Base-by-base conservation (phyloP, 2,888 invertebrate genomes). In the Cephus pulcher region DNA sequence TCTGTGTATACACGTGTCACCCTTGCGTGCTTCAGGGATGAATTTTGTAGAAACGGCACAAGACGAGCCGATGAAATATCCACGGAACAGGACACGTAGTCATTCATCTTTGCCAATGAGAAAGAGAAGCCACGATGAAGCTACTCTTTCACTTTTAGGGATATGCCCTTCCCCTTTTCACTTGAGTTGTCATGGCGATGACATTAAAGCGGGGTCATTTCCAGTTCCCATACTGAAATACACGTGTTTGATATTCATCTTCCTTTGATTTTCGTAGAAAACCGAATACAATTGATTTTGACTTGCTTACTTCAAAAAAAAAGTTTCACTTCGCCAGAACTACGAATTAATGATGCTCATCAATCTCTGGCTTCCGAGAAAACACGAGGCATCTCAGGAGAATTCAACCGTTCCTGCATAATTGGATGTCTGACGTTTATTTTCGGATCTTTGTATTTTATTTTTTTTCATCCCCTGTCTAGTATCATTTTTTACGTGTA, bases 161-260 rank as follows among this genome's bases (percentile, higher is more conserved):
- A 23, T 40, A 56, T 15, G 40, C 40, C 23, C 9, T 56, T 1
- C 0, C 2, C 56, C 23, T 56, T 56, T 23, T 23, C 6, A 23
- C 12, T 40, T 40, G 32, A 32, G 32, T 74, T 32, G 34, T 15
- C 34, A 75, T 40, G n/a, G 40, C 11, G 37, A 75, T 40, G 40
- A 76, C 40, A 35, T 40, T 71, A 73, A 30, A 77, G 35, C 11
- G 6, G 73, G 34, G 34, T 35, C 23, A 35, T 68, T 75, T 71
- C 9, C 56, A 56, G 35, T 1, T 23, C 6, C 2, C 23, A 9
- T 2, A 56, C 23, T 23, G 23, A 6, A 23, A 23, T 56, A 9
- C 23, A 56, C 23, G 23, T 56, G 23, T 23, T 40, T 23, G 15
- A 40, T 56, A 56, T 56, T 56, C 23, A 23, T 9, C 2, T 1